phyloP scores from a whole-genome alignment of 2,113 vertebrate species.

The Passer montanus region DNA sequence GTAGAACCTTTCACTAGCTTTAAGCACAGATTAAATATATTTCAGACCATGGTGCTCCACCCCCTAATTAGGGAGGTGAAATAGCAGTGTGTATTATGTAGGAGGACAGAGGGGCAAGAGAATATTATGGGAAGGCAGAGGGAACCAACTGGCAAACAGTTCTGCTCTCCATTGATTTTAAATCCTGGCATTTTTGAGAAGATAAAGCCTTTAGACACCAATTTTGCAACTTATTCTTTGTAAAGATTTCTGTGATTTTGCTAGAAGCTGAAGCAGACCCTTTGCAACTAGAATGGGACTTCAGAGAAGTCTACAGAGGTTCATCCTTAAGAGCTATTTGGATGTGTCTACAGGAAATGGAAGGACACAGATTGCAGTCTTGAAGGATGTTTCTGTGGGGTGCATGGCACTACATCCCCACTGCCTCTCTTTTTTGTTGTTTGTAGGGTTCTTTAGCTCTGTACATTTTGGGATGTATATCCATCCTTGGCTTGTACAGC shows the following conservation, averaged over 20 bases:
- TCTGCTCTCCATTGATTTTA: not conserved
- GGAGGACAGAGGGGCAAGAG: not conserved
- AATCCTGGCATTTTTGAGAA: not conserved
- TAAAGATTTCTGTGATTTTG: not conserved
- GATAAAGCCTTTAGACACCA: not conserved
- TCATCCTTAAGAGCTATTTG: not conserved
- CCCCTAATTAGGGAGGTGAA: not conserved
- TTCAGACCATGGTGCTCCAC: not conserved
- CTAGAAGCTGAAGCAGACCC: not conserved
- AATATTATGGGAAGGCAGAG: not conserved
- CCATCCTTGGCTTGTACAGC: not conserved
- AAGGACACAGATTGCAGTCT: not conserved
- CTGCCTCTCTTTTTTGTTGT: not conserved
- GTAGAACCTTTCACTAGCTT: not conserved
- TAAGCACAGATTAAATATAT: not conserved
- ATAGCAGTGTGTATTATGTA: not conserved
- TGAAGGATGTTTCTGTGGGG: not conserved
- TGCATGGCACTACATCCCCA: not conserved
- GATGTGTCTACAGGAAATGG: not conserved
- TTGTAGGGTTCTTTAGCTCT: not conserved
- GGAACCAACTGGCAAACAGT: not conserved
- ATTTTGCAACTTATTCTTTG: not conserved
- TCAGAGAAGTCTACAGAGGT: not conserved
- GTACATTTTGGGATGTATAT: not conserved
- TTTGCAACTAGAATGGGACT: not conserved